Evolutionary conservation across 2,888 invertebrate genomes (phyloP), one percentile per base, ranked within the genome.

Genomic region (Chrysodeixis includens): DNA sequence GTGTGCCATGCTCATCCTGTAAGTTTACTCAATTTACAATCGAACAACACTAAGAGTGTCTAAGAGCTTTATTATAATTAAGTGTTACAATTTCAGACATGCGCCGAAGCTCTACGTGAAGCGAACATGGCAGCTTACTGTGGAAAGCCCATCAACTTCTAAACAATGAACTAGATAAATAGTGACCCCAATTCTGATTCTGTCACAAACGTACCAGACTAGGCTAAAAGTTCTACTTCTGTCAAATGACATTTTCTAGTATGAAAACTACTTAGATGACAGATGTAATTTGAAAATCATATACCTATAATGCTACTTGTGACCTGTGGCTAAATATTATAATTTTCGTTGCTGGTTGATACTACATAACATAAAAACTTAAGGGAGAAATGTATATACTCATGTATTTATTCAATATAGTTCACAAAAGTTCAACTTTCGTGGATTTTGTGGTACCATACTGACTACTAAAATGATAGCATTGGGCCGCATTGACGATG

Each of bases 1-100:
- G 99, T 99, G 52, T 99, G 99, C 88, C 99, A 99, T 95, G 99
- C 99, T 64, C 99, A 99, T 96, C 99, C 99, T 54, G 98, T 98
- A 95, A 96, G 97, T 94, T 54, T 46, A 3, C 22, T 46, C n/a
- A n/a, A n/a, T n/a, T 8, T 57, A 35, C 56, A 59, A 12, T 16
- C 54, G 18, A 18, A 46, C 6, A 46, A 16, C 8, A 9, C 14
- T 5, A 12, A 6, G 8, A 16, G 8, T 18, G 5, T 46, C 18
- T 8, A 10, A 16, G 20, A 49, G 12, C 18, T 18, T 18, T 49
- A 49, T 51, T 46, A 16, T 8, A 35, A 30, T 46, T 22, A 16
- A 20, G 12, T 26, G 44, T 35, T 55, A 7, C 62, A 60, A 26
- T 76, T 74, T 10, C 95, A 99, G 99, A 99, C 99, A 56, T 99